Percentiles rank a stretch among this genome's conserved stretches.
Evolutionary conservation across 2,888 invertebrate species (phyloP).

Genomic region (Auanema sp.): DNA sequence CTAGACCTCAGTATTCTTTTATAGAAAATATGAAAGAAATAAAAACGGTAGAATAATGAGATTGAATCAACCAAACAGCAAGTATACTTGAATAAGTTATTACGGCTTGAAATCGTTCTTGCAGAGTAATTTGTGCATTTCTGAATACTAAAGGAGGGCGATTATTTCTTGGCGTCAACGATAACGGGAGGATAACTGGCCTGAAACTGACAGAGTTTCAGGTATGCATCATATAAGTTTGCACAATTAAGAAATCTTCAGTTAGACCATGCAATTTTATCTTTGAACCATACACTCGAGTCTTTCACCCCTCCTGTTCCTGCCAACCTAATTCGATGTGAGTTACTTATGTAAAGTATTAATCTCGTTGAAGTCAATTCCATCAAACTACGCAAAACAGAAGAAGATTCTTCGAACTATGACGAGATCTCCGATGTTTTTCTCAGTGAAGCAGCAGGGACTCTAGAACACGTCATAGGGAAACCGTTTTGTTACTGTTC

Average conservation of each 20-base stretch:
- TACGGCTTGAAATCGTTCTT: neutral
- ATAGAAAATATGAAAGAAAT: neutral
- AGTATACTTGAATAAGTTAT: too few relatives aligned
- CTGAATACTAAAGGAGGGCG: slow-evolving; percentile 42
- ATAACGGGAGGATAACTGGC: slow-evolving; percentile 32
- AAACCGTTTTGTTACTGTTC: too few relatives aligned
- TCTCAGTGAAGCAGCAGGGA: too few relatives aligned
- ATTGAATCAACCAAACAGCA: too few relatives aligned
- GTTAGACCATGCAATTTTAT: slow-evolving; percentile 15
- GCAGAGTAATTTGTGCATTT: slow-evolving; percentile 43
- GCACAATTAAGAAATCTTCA: slow-evolving; percentile 10
- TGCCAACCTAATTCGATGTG: slow-evolving; percentile 11
- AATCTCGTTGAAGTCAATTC: too few relatives aligned
- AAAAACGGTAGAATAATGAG: too few relatives aligned
- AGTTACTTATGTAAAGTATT: too few relatives aligned
- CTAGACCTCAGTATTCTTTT: neutral
- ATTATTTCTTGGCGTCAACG: slow-evolving; percentile 38
- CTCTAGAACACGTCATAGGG: too few relatives aligned
- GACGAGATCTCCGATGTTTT: too few relatives aligned
- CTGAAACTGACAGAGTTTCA: slow-evolving; percentile 33
- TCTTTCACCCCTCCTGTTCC: slow-evolving; percentile 16
- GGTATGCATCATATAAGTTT: slow-evolving; percentile 11
- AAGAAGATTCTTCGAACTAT: too few relatives aligned
- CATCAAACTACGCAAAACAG: too few relatives aligned
- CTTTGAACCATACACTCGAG: slow-evolving; percentile 13